These are phyloP conservation scores for Peromyscus nudipes DNA, from an alignment of 2,797 vertebrate species.

Conservation along the genomic window DNA sequence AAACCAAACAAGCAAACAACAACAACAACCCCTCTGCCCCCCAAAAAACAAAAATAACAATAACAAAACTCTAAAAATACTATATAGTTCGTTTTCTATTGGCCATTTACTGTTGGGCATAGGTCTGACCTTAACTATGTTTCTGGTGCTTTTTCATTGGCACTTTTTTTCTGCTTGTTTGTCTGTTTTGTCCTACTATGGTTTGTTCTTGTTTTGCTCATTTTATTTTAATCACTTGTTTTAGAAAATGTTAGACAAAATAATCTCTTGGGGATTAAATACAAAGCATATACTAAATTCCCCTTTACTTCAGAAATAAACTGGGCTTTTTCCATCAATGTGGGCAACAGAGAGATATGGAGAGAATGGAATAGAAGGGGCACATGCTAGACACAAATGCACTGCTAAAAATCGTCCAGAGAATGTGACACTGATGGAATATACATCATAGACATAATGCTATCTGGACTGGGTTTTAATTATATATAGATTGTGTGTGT, in stretches of 20 bases:
- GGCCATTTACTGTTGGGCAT: background rate
- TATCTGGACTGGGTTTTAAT: background rate
- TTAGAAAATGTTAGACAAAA: background rate
- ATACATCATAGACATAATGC: background rate
- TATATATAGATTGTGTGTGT: background rate
- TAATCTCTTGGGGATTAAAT: background rate
- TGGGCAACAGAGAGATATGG: background rate
- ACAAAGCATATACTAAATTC: background rate
- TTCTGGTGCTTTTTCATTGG: background rate
- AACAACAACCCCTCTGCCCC: background rate
- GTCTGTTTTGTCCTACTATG: background rate
- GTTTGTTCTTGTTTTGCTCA: background rate
- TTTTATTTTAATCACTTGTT: background rate
- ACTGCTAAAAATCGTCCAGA: slow-evolving; percentile 17
- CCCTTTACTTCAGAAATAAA: background rate
- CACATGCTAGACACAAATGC: background rate
- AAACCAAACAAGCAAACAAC: background rate
- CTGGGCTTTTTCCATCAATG: background rate
- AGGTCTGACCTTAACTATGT: background rate
- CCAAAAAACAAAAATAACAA: background rate
- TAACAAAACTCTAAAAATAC: background rate
- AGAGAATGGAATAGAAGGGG: background rate
- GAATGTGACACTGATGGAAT: background rate
- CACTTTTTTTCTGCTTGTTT: background rate
- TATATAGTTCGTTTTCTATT: background rate